Conservation (phyloP, 2,113 vertebrate genomes). For the Sitta europaea region DNA sequence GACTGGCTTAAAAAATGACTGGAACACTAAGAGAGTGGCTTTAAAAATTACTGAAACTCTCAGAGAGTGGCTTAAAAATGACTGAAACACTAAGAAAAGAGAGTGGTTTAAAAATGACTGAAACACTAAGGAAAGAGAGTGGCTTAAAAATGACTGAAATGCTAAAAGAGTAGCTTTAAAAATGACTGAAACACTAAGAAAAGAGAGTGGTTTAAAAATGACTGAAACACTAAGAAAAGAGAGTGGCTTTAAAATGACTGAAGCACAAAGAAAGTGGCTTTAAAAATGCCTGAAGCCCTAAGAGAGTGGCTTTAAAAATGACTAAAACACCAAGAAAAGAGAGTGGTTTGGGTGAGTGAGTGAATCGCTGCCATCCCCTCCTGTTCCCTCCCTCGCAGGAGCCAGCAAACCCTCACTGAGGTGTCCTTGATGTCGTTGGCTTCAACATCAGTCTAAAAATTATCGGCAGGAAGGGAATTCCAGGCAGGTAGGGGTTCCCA, state of each 20-base stretch:
- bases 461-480: neutral
- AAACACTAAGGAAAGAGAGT: neutral
- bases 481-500: neutral
- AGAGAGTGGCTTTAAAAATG: no score
- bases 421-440: fast-evolving
- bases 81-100: no score
- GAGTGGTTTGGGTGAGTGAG: neutral
- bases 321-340: neutral
- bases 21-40: neutral
- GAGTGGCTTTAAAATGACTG: neutral
- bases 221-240: neutral
- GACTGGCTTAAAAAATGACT: neutral
- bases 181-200: neutral
- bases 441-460: neutral
- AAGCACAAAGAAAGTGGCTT: neutral
- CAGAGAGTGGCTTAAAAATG: neutral
- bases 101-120: no score
- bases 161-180: no score
- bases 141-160: neutral
- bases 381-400: neutral
- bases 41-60: no score
- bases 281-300: no score
- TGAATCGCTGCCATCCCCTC: neutral
- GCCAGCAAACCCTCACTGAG: neutral
- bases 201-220: neutral